These are phyloP conservation scores for Pristis pectinata DNA, from an alignment of 2,797 vertebrate species.

Conservation along the genomic window DNA sequence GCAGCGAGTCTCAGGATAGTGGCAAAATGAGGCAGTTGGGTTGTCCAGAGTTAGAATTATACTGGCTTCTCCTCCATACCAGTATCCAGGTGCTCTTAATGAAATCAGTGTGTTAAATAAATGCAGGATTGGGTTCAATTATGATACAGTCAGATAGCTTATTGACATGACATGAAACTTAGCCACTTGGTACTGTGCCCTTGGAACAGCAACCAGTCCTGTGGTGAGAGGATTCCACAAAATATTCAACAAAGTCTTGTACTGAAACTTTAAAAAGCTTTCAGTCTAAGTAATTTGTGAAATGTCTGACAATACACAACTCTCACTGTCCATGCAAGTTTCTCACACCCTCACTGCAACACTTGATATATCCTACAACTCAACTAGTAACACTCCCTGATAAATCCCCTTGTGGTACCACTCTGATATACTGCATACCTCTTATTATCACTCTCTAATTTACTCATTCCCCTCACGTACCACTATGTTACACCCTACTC, in stretches of 20 bases:
- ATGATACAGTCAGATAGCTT: neutral
- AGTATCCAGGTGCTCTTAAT: neutral
- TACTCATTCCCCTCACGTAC: too few relatives aligned
- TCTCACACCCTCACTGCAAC: too few relatives aligned
- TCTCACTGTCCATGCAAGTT: too few relatives aligned
- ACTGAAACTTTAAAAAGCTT: too few relatives aligned
- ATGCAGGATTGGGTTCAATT: neutral
- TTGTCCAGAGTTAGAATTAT: neutral
- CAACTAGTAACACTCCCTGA: too few relatives aligned
- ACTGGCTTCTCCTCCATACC: neutral
- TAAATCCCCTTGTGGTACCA: too few relatives aligned
- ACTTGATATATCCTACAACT: too few relatives aligned
- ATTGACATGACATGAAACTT: neutral
- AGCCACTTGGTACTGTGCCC: neutral
- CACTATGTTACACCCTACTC: too few relatives aligned
- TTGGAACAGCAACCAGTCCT: neutral
- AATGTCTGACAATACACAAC: too few relatives aligned
- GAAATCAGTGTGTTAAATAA: neutral
- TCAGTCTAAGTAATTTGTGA: too few relatives aligned
- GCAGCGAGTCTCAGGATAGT: neutral
- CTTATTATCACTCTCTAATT: too few relatives aligned
- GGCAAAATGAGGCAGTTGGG: neutral
- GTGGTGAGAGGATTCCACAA: neutral
- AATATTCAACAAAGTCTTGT: neutral
- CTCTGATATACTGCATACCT: too few relatives aligned